Conservation (phyloP, 92 coral and sea anemone genomes). For the Palythoa grandis region DNA sequence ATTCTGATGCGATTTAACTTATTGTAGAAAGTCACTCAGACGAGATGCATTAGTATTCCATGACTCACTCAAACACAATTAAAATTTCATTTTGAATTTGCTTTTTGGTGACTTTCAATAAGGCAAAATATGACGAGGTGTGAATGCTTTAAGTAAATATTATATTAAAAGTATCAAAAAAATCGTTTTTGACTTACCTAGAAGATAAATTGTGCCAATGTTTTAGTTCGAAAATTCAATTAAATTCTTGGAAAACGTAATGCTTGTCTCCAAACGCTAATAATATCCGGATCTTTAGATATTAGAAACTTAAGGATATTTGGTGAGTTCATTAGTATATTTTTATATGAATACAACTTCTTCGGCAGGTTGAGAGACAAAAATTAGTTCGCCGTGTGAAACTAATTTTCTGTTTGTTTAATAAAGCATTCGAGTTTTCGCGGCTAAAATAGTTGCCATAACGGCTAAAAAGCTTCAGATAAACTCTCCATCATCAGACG, state of each 20-base stretch:
- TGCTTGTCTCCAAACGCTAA: conserved; percentile 35
- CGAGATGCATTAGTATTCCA: neutral
- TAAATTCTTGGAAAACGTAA: conserved; percentile 2
- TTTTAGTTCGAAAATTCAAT: conserved; percentile 19
- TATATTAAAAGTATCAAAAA: neutral
- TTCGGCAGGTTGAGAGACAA: conserved; percentile 8
- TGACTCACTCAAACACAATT: neutral
- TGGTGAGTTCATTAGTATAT: neutral
- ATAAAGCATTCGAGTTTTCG: conserved; percentile 13
- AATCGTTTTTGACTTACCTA: too few species aligned
- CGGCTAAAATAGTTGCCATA: conserved; percentile 29
- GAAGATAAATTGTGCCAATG: conserved; percentile 4
- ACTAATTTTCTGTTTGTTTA: conserved; percentile 14
- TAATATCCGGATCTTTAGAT: conserved; percentile 29
- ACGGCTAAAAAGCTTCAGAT: neutral
- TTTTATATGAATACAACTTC: conserved; percentile 13
- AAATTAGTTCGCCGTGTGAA: conserved; percentile 14
- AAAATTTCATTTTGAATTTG: neutral
- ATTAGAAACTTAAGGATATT: conserved; percentile 14
- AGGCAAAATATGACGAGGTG: conserved; percentile 1
- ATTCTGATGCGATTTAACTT: neutral
- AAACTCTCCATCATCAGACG: neutral
- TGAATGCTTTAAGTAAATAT: conserved; percentile 8
- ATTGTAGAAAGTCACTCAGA: neutral
- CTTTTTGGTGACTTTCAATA: conserved; percentile 3